phyloP scores from a whole-genome alignment of 2,113 vertebrate genomes.

The Limanda limanda region DNA sequence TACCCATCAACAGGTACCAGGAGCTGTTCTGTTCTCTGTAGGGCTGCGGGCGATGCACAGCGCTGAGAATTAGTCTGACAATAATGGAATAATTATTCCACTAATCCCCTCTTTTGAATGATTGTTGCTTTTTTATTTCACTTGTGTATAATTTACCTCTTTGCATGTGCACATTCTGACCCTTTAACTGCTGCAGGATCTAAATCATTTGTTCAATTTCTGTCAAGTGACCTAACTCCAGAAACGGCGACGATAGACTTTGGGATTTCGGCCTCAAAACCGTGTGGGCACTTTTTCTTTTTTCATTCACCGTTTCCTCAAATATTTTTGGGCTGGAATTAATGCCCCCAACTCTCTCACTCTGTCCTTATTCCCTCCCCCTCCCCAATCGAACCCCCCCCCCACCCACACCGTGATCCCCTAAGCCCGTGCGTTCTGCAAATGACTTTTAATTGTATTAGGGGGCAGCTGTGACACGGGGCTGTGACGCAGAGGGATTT shows the following conservation, averaged over 20 bases:
- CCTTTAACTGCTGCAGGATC: background rate
- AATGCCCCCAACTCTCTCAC: conserved; percentile 36
- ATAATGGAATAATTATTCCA: conserved; percentile 52
- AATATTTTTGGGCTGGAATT: conserved; percentile 66
- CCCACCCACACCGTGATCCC: conserved; percentile 76
- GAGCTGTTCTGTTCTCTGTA: conserved; percentile 37
- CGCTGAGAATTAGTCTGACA: conserved; percentile 40
- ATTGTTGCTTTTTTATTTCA: conserved; percentile 60
- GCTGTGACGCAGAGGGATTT: conserved; percentile 81
- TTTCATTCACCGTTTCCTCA: conserved; percentile 37
- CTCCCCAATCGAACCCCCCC: conserved; percentile 57
- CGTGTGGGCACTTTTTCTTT: conserved; percentile 31
- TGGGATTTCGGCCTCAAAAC: conserved; percentile 40
- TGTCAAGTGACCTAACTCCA: conserved; percentile 7
- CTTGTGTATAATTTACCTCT: conserved; percentile 52
- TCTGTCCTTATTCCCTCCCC: background rate
- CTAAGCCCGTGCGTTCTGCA: conserved; percentile 81
- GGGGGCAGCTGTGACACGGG: conserved; percentile 85
- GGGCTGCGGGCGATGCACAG: conserved; percentile 22
- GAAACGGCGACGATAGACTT: conserved; percentile 19
- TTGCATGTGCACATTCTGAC: conserved; percentile 36
- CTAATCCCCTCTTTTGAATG: conserved; percentile 59
- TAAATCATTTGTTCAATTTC: background rate
- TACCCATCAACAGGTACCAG: conserved; percentile 59
- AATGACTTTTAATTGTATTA: conserved; percentile 91